A percentile compares a stretch with the other conserved stretches of the same genome.
Evolutionary conservation across 2,888 invertebrate genomes (phyloP).

Genomic region (Steromphala cineraria): DNA sequence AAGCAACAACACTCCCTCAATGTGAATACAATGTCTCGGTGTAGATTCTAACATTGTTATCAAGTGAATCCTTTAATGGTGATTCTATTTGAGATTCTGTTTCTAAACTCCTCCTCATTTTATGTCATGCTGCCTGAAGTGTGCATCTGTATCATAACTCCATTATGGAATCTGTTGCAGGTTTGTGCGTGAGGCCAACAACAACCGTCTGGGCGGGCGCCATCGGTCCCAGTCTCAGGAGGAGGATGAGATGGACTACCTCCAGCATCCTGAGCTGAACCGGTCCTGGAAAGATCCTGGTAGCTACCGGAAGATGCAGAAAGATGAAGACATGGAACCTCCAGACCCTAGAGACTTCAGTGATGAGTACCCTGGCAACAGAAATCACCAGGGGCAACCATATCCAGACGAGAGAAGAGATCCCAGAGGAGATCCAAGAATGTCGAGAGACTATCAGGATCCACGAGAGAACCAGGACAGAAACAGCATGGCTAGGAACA

Average conservation of each 20-base stretch:
- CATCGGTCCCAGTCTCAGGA: constrained; percentile 45
- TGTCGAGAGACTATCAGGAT: neutral
- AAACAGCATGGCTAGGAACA: constrained; percentile 2
- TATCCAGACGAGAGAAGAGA: neutral
- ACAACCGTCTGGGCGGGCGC: constrained; percentile 28
- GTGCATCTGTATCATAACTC: neutral
- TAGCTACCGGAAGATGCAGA: constrained; percentile 9
- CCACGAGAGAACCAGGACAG: neutral
- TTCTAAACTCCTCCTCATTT: neutral
- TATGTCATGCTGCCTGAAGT: neutral
- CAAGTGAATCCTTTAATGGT: neutral
- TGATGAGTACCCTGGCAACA: neutral
- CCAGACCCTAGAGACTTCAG: constrained; percentile 13
- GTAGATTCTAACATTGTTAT: too few species aligned
- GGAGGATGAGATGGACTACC: constrained; percentile 43
- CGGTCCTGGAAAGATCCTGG: constrained; percentile 23
- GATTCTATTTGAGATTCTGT: neutral
- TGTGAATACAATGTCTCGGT: too few species aligned
- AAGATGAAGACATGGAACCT: constrained; percentile 16
- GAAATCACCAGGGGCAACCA: neutral
- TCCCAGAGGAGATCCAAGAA: neutral
- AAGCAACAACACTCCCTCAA: too few species aligned
- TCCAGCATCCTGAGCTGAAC: constrained; percentile 33
- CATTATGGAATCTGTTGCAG: constrained; percentile 18
- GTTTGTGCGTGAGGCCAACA: constrained; percentile 41